phyloP scores from a whole-genome alignment of 2,113 vertebrate species.

The Halcyon senegalensis region DNA sequence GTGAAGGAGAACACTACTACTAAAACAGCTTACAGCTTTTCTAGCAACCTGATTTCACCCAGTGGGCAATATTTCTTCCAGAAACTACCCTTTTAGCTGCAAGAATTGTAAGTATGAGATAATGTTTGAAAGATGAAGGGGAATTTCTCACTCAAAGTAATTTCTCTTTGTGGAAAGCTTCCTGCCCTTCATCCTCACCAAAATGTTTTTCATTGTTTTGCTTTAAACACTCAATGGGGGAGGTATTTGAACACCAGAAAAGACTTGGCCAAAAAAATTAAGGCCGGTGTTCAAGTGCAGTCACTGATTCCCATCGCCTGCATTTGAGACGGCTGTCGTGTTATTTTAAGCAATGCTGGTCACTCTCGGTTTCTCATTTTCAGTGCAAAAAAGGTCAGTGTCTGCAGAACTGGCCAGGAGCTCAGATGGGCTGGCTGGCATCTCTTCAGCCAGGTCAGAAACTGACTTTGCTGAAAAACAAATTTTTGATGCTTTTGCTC shows the following conservation, averaged over 20 bases:
- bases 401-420: not conserved
- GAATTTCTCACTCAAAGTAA: not conserved
- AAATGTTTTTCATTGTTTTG: not conserved
- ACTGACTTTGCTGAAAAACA: not conserved
- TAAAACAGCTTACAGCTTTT: not conserved
- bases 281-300: not conserved
- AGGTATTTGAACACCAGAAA: not conserved
- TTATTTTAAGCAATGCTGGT: not conserved
- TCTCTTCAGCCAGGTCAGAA: not conserved
- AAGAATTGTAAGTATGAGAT: not conserved
- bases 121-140: not conserved
- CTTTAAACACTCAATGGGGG: not conserved
- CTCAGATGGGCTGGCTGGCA: not conserved
- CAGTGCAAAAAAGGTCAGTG: not conserved
- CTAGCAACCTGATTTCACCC: not conserved
- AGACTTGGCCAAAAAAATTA: not conserved
- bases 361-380: not conserved
- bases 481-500: not conserved
- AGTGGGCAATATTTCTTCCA: not conserved
- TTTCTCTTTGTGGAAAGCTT: not conserved
- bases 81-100: not conserved
- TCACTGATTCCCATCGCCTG: not conserved
- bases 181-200: not conserved
- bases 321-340: rapidly evolving
- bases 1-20: not conserved